These are phyloP conservation scores for Psettodes erumei DNA, from an alignment of 2,113 vertebrate species.

Conservation along the genomic window DNA sequence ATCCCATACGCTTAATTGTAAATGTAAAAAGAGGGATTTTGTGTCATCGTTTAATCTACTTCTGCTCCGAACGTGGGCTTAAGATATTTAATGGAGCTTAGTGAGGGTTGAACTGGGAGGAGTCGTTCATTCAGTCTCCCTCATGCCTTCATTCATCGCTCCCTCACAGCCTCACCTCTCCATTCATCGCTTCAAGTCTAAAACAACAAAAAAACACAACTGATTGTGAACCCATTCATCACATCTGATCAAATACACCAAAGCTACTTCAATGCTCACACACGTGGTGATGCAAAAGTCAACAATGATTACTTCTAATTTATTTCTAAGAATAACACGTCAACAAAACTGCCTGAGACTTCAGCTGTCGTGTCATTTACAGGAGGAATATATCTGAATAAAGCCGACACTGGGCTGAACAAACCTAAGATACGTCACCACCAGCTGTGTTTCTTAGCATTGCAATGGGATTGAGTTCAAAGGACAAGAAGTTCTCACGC, in stretches of 20 bases:
- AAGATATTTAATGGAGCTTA: slow-evolving; percentile 50
- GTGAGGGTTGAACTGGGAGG: slow-evolving; percentile 36
- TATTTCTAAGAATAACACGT: not conserved
- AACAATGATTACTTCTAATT: not conserved
- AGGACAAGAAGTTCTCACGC: slow-evolving; percentile 20
- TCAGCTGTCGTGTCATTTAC: slow-evolving; percentile 2
- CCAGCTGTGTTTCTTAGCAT: slow-evolving; percentile 6
- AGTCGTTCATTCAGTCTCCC: slow-evolving; percentile 27
- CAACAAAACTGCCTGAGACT: not conserved
- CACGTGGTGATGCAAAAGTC: not conserved
- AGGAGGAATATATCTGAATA: not conserved
- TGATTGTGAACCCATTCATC: too few relatives aligned
- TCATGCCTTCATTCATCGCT: slow-evolving; percentile 27
- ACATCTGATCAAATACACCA: not conserved
- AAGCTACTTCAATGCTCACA: too few relatives aligned
- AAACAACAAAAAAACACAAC: not conserved
- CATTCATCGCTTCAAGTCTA: slow-evolving; percentile 9
- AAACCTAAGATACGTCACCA: not conserved
- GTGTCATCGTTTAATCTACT: slow-evolving; percentile 22
- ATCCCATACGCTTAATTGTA: slow-evolving; percentile 18
- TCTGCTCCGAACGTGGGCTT: slow-evolving; percentile 31
- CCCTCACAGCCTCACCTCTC: not conserved
- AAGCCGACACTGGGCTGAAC: not conserved
- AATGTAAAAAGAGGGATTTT: slow-evolving; percentile 24
- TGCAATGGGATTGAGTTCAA: slow-evolving; percentile 21